Conservation (phyloP, 2,888 invertebrate species). For the Tridacna crocea region DNA sequence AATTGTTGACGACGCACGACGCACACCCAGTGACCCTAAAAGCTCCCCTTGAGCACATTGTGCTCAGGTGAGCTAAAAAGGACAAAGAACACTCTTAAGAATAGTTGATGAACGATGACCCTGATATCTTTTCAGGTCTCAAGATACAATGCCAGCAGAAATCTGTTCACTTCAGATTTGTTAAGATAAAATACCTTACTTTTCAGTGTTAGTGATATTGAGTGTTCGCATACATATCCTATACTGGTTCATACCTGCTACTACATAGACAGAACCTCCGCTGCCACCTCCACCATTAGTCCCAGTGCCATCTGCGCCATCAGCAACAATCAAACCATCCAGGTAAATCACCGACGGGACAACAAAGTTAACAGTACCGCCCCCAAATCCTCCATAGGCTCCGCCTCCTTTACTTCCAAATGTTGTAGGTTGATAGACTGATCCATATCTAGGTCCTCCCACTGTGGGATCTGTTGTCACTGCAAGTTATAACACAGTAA, state of each 20-base stretch:
- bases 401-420: conserved; percentile 71
- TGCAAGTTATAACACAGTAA: background rate
- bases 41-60: too few relatives aligned
- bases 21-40: too few relatives aligned
- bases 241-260: conserved; percentile 60
- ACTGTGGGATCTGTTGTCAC: background rate
- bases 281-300: conserved; percentile 62
- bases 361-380: conserved; percentile 64
- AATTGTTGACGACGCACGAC: too few relatives aligned
- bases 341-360: conserved; percentile 70
- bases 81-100: too few relatives aligned
- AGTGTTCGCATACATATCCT: too few relatives aligned
- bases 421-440: conserved; percentile 64
- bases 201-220: too few relatives aligned
- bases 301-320: conserved; percentile 63
- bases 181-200: too few relatives aligned
- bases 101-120: too few relatives aligned
- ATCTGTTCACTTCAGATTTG: too few relatives aligned
- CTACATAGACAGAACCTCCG: conserved; percentile 73
- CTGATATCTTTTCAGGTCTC: too few relatives aligned
- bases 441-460: conserved; percentile 70
- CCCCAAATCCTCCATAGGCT: conserved; percentile 67
- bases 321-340: conserved; percentile 69
- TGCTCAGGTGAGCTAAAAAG: too few relatives aligned
- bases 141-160: too few relatives aligned